Base-by-base conservation (phyloP, 1,140 invertebrate genomes). In the Limonius californicus region DNA sequence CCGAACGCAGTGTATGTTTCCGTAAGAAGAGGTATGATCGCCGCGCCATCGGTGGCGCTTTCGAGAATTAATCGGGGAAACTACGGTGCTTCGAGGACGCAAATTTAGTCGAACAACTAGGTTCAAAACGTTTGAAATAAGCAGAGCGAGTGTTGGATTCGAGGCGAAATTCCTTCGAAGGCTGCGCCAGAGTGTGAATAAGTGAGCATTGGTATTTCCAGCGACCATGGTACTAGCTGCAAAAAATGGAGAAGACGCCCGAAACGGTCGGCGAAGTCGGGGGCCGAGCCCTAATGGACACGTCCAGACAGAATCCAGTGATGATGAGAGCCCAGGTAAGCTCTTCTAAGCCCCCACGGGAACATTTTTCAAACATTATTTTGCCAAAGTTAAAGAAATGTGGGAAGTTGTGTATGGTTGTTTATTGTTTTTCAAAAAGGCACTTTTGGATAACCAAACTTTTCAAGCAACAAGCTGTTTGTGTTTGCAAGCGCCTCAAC, bases 211-310 rank as follows among this genome's bases (percentile, higher is more conserved):
- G n/a, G 56, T 30, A 47, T 58, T 62, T 64, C 62, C n/a, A 19
- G 21, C 21, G 20, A 81, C 78, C 75, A 94, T 94, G 91, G 91
- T 94, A 73, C 83, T 93, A 75, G 89, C 91, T 9, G 91, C 94
- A 76, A 88, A 89, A 80, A 91, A 88, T 79, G 83, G 82, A 63
- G 89, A 91, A 69, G 85, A 85, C 78, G 84, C 89, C 64, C 81
- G 90, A 72, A 94, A 94, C 78, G 92, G 91, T 47, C 85, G 90
- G 67, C 85, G 90, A 78, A 94, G 91, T 65, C 83, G 90, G 74
- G 91, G 91, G 74, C 89, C 91, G 72, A 94, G 90, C 82, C 92
- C 92, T 61, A 93, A 92, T 83, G 89, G 87, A 65, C 88, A 91
- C 78, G 83, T 83, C 71, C 86, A 84, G 71, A 88, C 89, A 50